phyloP scores from a whole-genome alignment of 2,113 vertebrate genomes.

The Nesoenas mayeri region DNA sequence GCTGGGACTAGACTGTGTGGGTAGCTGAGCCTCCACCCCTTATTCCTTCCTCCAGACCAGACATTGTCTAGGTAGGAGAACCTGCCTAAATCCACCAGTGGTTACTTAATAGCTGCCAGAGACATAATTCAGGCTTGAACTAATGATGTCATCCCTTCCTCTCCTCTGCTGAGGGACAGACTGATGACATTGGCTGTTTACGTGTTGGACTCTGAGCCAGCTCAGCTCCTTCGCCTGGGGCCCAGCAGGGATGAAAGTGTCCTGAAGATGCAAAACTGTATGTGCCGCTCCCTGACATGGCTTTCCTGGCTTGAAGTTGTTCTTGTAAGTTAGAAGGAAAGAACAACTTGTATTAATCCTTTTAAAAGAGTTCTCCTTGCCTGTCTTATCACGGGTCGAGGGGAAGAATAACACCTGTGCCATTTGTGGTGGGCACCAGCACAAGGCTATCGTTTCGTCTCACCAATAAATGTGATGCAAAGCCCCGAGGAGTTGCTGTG shows the following conservation, averaged over 20 bases:
- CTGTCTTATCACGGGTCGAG: neutral
- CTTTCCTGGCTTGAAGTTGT: neutral
- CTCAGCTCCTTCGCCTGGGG: neutral
- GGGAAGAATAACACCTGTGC: neutral
- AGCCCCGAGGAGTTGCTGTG: neutral
- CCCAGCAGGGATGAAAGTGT: neutral
- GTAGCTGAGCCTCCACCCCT: neutral
- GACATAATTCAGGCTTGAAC: neutral
- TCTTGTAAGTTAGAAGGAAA: neutral
- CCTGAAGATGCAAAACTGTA: neutral
- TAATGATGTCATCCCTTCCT: constrained; percentile 15
- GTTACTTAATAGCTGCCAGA: constrained; percentile 14
- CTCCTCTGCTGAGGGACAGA: neutral
- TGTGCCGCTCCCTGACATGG: neutral
- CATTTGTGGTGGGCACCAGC: neutral
- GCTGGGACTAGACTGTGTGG: neutral
- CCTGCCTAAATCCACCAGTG: neutral
- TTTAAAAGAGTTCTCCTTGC: neutral
- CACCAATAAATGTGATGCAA: neutral
- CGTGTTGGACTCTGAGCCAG: neutral
- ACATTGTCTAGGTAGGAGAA: constrained; percentile 3
- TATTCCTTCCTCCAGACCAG: neutral
- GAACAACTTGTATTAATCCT: neutral
- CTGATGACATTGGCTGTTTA: neutral
- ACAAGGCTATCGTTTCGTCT: neutral